Conservation (phyloP, 2,113 vertebrate species). For the Pycnonotus jocosus region DNA sequence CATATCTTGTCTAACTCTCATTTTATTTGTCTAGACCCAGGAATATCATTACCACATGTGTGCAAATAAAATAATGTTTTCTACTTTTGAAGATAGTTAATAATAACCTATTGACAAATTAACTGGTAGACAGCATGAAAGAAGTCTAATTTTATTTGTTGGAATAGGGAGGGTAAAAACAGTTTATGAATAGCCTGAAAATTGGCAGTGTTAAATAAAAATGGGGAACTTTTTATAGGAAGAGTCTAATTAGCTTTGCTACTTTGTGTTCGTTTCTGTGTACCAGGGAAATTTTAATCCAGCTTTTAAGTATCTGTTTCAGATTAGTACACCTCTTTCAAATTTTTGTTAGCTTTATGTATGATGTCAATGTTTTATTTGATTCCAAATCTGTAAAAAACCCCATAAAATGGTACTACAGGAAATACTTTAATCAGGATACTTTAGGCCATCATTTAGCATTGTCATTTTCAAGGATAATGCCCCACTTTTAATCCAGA, state of each 20-base stretch:
- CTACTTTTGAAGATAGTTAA: neutral
- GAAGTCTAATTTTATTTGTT: neutral
- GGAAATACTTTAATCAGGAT: neutral
- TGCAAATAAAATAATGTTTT: neutral
- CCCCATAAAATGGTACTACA: neutral
- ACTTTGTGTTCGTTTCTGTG: neutral
- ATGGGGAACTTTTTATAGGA: neutral
- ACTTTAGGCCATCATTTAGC: neutral
- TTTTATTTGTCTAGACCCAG: neutral
- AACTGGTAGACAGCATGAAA: neutral
- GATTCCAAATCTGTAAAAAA: neutral
- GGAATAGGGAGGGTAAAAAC: neutral
- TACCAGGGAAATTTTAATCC: neutral
- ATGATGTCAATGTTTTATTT: neutral
- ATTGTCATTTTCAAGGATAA: neutral
- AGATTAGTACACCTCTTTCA: neutral
- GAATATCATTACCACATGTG: neutral
- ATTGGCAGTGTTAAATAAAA: neutral
- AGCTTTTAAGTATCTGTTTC: neutral
- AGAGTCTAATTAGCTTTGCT: neutral
- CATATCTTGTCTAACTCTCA: neutral
- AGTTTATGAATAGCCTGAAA: conserved; percentile 11
- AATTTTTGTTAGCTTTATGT: neutral
- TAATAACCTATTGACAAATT: neutral
- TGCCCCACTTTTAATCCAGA: neutral